Conservation (phyloP, 2,888 invertebrate species). For the Idaea straminata region DNA sequence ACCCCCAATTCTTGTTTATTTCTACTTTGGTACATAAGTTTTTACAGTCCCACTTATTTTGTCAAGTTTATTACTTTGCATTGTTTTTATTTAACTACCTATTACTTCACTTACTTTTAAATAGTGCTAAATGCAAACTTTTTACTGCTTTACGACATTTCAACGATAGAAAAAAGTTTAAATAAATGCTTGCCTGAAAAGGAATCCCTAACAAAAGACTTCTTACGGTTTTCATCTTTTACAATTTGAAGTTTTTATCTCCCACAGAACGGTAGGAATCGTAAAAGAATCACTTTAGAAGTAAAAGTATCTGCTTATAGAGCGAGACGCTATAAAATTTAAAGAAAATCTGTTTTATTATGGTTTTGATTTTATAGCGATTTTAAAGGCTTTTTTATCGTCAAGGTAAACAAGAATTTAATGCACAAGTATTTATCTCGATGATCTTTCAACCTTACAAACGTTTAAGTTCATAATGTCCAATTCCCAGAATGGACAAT, state of each 20-base stretch:
- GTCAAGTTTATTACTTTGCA: background rate
- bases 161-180: constrained; percentile 15
- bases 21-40: too few species aligned
- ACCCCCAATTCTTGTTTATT: too few species aligned
- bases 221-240: constrained; percentile 15
- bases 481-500: too few species aligned
- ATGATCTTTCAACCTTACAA: too few species aligned
- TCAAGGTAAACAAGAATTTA: background rate
- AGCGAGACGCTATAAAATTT: background rate
- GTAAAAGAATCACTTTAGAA: background rate
- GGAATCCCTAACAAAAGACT: constrained; percentile 20
- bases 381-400: background rate
- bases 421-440: too few species aligned
- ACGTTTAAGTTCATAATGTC: too few species aligned
- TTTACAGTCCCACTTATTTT: too few species aligned
- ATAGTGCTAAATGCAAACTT: background rate
- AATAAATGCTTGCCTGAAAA: constrained; percentile 18
- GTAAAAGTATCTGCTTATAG: constrained; percentile 1
- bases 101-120: background rate
- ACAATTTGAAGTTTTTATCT: constrained; percentile 24
- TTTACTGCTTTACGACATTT: constrained; percentile 6
- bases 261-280: constrained; percentile 10
- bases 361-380: background rate
- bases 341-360: background rate
- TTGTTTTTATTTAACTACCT: background rate